Evolutionary conservation across 2,888 invertebrate genomes (phyloP).

Genomic region (Latrodectus elegans): DNA sequence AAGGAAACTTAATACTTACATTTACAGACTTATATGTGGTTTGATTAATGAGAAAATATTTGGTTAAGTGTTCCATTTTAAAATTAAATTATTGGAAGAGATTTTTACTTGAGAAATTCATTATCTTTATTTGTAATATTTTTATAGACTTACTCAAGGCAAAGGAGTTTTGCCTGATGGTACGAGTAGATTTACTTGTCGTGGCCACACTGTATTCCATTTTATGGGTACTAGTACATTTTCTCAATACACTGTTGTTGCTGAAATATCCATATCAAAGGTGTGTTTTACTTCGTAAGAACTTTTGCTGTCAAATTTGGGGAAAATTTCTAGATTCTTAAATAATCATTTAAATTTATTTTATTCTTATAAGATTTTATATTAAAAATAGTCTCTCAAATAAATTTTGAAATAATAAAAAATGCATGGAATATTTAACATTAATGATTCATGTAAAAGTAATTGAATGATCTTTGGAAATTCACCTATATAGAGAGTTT

Average conservation of each 20-base stretch:
- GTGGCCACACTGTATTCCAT: slow-evolving; percentile 86
- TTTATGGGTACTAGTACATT: slow-evolving; percentile 99
- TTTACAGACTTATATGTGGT: too few relatives aligned
- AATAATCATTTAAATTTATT: background rate
- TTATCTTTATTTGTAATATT: background rate
- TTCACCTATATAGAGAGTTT: too few relatives aligned
- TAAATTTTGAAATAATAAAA: background rate
- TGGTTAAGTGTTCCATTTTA: background rate
- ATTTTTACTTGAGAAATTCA: background rate
- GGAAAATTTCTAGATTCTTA: background rate
- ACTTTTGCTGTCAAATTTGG: background rate
- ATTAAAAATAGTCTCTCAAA: background rate
- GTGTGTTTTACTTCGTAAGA: slow-evolving; percentile 76
- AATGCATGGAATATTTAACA: background rate
- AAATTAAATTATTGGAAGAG: background rate
- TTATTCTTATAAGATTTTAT: background rate
- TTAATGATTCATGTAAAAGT: background rate
- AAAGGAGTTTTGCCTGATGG: slow-evolving; percentile 94
- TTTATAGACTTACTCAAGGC: slow-evolving; percentile 78
- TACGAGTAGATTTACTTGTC: slow-evolving; percentile 87
- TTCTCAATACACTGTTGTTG: slow-evolving; percentile 93
- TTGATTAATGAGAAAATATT: too few relatives aligned
- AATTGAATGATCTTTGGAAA: too few relatives aligned
- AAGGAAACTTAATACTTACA: too few relatives aligned
- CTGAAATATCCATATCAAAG: slow-evolving; percentile 96